Evolutionary conservation across 1,140 invertebrate genomes (phyloP), one percentile per base, ranked within the genome.

Genomic region (Medauroidea extradentata): DNA sequence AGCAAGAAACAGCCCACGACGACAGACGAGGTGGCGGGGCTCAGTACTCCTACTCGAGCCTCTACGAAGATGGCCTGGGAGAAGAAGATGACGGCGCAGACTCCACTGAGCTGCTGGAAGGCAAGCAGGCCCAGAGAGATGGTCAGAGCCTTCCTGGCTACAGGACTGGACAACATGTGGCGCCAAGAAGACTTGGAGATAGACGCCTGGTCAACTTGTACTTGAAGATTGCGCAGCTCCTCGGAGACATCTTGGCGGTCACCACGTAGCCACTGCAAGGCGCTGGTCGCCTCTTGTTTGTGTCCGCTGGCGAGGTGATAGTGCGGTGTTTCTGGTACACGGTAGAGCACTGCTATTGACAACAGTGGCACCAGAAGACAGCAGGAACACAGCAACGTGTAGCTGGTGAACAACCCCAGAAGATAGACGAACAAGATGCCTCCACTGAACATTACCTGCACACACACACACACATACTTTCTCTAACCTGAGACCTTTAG

Each of bases 1-100:
- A 65, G 68, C 8, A 74, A 61, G 14, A 65, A 63, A 11, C 67
- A 69, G 14, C 63, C 55, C 13, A 70, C 72, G 52, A 82, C 66
- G 14, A 79, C 67, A 38, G 79, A 76, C 18, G 78, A 57, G 3
- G 67, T 65, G 0, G 66, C 48, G 43, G 69, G 64, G 1, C 67
- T 60, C 0, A 78, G 57, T 16, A 57, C 53, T 18, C 69, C 67
- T n/a, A 77, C 77, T 42, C 78, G 75, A 43, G 66, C 68, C 54
- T 73, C 62, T 11, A 34, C 5, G 43, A 90, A 93, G 71, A 90
- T 93, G 5, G 80, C 78, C 3, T 85, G 83, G 0, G 90, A 88
- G 69, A 91, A 93, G 73, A 93, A 94, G 63, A 93, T 88, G 23
- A 95, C 85, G 9, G 89, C 90, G 75, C 94, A 90, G 51, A 91